Percentiles rank a stretch among this genome's conserved stretches.
phyloP scores from a whole-genome alignment of 2,888 invertebrate genomes.

The Noctua janthe region DNA sequence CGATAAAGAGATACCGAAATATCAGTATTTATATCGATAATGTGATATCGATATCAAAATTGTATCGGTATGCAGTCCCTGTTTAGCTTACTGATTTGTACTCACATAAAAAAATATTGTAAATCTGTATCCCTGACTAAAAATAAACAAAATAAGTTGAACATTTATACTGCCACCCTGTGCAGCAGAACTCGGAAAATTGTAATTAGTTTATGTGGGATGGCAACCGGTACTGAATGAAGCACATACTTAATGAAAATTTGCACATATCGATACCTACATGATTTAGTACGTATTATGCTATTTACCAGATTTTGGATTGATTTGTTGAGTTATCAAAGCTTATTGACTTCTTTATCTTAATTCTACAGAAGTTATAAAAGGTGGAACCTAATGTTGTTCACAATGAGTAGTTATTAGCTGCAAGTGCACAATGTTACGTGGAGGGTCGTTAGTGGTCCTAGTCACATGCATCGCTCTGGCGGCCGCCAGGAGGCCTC shows the following conservation, averaged over 20 bases:
- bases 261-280: background rate
- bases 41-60: no score
- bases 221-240: background rate
- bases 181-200: background rate
- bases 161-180: background rate
- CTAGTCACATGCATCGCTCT: constrained; percentile 58
- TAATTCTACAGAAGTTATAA: constrained; percentile 64
- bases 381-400: constrained; percentile 36
- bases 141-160: background rate
- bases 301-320: constrained; percentile 6
- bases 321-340: constrained; percentile 25
- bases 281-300: background rate
- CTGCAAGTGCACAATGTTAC: constrained; percentile 61
- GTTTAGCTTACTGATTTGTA: background rate
- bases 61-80: no score
- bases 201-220: background rate
- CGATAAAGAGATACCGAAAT: no score
- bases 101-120: background rate
- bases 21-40: no score
- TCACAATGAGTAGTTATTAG: constrained; percentile 2
- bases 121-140: background rate
- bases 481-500: constrained; percentile 67
- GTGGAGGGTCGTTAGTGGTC: constrained; percentile 55
- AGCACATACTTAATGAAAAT: background rate
- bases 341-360: constrained; percentile 36